These are phyloP conservation scores for Salvelinus fontinalis DNA, from an alignment of 2,113 vertebrate genomes.

Conservation along the genomic window DNA sequence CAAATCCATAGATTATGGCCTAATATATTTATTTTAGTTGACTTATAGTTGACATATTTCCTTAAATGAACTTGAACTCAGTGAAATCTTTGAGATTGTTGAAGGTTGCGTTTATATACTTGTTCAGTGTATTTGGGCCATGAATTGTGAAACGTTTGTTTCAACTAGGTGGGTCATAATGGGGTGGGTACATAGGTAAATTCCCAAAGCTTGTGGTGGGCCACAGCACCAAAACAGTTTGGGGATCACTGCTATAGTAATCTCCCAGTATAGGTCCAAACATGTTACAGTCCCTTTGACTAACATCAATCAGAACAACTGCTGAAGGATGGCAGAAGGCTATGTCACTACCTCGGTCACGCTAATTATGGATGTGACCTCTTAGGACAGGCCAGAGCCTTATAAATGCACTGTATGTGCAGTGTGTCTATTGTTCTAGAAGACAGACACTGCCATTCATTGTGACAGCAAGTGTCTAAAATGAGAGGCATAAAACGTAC, in stretches of 20 bases:
- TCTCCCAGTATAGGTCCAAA: constrained; percentile 50
- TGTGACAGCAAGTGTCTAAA: constrained; percentile 31
- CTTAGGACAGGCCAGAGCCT: background rate
- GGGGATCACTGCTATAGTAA: background rate
- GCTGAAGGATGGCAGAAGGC: constrained; percentile 60
- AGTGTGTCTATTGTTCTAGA: constrained; percentile 25
- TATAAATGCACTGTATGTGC: background rate
- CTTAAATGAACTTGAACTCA: too few relatives aligned
- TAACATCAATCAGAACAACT: constrained; percentile 73
- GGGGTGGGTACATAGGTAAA: constrained; percentile 12
- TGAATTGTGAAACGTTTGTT: too few relatives aligned
- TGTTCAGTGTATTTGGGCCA: too few relatives aligned
- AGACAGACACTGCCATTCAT: constrained; percentile 1
- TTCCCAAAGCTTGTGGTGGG: too few relatives aligned
- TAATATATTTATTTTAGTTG: too few relatives aligned
- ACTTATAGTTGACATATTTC: too few relatives aligned
- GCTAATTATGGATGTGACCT: constrained; percentile 26
- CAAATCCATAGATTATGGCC: too few relatives aligned
- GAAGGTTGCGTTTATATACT: too few relatives aligned
- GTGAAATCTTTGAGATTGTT: too few relatives aligned
- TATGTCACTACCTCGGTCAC: background rate
- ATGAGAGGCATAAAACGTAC: constrained; percentile 3
- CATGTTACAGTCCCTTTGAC: constrained; percentile 71
- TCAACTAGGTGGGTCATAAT: background rate
- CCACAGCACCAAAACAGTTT: too few relatives aligned